These are phyloP conservation scores for Oostethus manadensis DNA, from an alignment of 2,113 vertebrate species.

Conservation along the genomic window DNA sequence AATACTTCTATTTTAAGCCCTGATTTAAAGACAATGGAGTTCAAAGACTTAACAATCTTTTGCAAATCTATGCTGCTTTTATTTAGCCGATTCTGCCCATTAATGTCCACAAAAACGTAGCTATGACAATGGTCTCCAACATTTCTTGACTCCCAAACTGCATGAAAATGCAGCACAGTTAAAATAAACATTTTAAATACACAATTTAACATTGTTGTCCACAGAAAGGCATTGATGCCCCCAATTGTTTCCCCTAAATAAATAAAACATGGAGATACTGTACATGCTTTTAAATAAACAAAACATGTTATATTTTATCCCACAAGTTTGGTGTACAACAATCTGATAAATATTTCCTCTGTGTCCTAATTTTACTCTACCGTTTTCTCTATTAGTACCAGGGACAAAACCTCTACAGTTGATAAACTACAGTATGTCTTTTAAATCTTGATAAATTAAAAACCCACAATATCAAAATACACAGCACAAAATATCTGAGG, in stretches of 20 bases:
- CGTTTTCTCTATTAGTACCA: conserved; percentile 86
- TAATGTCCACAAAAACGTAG: neutral
- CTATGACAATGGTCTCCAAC: no score
- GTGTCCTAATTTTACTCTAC: conserved; percentile 74
- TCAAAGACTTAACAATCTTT: conserved; percentile 8
- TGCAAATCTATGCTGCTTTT: conserved; percentile 10
- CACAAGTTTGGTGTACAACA: conserved; percentile 75
- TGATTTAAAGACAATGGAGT: conserved; percentile 1
- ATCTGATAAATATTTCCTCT: conserved; percentile 70
- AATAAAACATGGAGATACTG: neutral
- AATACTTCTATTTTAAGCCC: conserved; percentile 5
- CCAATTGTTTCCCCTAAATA: no score
- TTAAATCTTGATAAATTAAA: conserved; percentile 91
- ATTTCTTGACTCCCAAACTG: neutral
- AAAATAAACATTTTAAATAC: neutral
- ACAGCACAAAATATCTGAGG: conserved; percentile 99
- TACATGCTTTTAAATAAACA: conserved; percentile 65
- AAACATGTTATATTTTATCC: conserved; percentile 71
- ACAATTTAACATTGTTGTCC: no score
- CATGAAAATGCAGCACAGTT: conserved; percentile 8
- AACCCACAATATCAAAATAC: conserved; percentile 99
- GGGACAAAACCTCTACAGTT: conserved; percentile 88
- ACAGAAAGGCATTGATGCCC: no score
- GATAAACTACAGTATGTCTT: conserved; percentile 77
- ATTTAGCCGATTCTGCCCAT: conserved; percentile 22